Base-by-base conservation (phyloP, 2,797 vertebrate genomes). In the Onychomys torridus region DNA sequence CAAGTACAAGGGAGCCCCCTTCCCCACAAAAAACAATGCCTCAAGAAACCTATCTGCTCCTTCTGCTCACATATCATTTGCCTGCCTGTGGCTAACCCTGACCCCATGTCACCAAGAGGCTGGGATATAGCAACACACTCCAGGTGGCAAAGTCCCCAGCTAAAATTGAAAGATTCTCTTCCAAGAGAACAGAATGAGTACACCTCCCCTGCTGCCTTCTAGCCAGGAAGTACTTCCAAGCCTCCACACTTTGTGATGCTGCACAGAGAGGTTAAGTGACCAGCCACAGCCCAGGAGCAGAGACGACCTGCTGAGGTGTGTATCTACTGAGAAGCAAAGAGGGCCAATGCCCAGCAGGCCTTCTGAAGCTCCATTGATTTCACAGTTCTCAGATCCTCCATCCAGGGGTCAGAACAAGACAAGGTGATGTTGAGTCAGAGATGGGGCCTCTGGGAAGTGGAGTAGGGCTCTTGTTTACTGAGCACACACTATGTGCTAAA, bases 41-140 rank as follows among this genome's bases (percentile, higher is more conserved):
- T 9, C 9, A 19, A 73, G 46, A 40, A 12, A 55, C 13, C 12
- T 14, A 5, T 34, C 27, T 19, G 21, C 14, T 43, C 11, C 6
- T 63, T 43, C 55, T 43, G 17, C 49, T 49, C 63, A 0, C 0
- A 2, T 34, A 29, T 57, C 19, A 0, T 29, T 76, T 21, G 9
- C 55, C 37, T 34, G 52, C 37, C 59, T 14, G 34, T 43, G 63
- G 61, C 13, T 37, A 23, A 23, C 46, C 81, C 69, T 32, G 27
- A 67, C 65, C 13, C 19, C 11, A 43, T 43, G 59, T 27, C 14
- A 37, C 40, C 37, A 63, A 40, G 34, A 81, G 40, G 6, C 43
- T 57, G 37, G 57, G 40, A 25, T 84, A 43, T 46, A 49, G 46
- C 43, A 2, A 23, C 14, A 75, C 34, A 21, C 86, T n/a, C 55